Evolutionary conservation across 1,140 invertebrate genomes (phyloP).

Genomic region (Melipona quadrifasciata): DNA sequence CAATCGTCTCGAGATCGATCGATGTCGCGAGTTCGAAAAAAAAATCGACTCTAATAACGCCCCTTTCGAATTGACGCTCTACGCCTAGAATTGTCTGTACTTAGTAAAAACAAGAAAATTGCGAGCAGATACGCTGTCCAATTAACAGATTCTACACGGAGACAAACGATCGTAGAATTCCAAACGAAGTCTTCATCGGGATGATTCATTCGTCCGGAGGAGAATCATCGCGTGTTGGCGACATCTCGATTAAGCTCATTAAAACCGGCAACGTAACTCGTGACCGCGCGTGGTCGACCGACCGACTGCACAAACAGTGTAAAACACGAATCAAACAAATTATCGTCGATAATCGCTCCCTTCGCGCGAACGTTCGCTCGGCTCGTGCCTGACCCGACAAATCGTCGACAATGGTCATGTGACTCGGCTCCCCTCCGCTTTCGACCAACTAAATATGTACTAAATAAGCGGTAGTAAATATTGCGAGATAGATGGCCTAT

Average conservation of each 20-base stretch:
- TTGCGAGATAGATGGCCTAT: slow-evolving; percentile 9
- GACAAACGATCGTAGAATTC: too few species aligned
- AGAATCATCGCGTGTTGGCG: slow-evolving; percentile 52
- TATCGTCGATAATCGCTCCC: slow-evolving; percentile 14
- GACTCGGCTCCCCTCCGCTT: background rate
- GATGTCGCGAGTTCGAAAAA: background rate
- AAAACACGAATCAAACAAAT: slow-evolving; percentile 42
- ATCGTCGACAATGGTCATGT: background rate
- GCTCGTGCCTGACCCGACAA: background rate
- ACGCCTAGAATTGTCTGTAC: too few species aligned
- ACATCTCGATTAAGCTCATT: slow-evolving; percentile 58
- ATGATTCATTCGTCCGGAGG: slow-evolving; percentile 62
- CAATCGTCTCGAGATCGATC: background rate
- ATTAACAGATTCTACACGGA: too few species aligned
- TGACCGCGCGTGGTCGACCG: slow-evolving; percentile 10
- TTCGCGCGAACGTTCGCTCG: background rate
- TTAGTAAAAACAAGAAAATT: background rate
- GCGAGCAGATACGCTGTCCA: too few species aligned
- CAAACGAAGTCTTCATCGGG: too few species aligned
- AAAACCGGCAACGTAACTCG: slow-evolving; percentile 53
- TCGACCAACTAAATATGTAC: background rate
- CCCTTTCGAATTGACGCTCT: background rate
- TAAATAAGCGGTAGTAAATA: background rate
- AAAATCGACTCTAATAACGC: background rate
- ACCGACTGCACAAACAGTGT: slow-evolving; percentile 17